A percentile compares a stretch with the other conserved stretches of the same genome.
Evolutionary conservation across 1,140 invertebrate genomes (phyloP).

Genomic region (Calosoma granatense): DNA sequence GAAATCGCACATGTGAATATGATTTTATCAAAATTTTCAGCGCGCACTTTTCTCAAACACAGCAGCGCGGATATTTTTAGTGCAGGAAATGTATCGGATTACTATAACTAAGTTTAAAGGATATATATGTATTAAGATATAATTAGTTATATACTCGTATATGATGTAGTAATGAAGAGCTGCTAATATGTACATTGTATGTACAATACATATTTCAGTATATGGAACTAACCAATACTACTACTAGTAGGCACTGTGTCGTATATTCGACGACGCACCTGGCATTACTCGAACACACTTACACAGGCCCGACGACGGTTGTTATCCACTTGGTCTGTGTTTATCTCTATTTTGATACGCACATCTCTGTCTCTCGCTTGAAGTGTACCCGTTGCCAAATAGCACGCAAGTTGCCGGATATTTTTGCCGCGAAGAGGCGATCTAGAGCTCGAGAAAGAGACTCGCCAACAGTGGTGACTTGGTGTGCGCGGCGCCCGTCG

Average conservation of each 20-base stretch:
- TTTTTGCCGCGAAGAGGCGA: conserved; percentile 7
- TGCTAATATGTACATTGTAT: no score
- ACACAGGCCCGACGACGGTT: not conserved
- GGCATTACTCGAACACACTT: not conserved
- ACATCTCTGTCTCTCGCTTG: not conserved
- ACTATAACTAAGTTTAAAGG: no score
- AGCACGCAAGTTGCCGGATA: conserved; percentile 6
- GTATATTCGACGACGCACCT: no score
- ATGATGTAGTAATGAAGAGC: no score
- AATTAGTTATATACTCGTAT: no score
- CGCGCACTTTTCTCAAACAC: not conserved
- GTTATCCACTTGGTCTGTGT: not conserved
- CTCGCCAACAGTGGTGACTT: not conserved
- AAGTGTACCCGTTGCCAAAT: conserved; percentile 3
- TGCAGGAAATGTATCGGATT: not conserved
- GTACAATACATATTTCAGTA: no score
- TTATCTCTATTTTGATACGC: conserved; percentile 4
- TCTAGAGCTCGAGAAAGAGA: not conserved
- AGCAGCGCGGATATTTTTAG: not conserved
- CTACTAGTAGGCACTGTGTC: no score
- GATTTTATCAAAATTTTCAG: not conserved
- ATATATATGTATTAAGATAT: no score
- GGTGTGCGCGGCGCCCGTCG: not conserved
- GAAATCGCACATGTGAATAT: not conserved
- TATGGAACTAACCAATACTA: no score